These are phyloP conservation scores for Callithrix jacchus DNA, from an alignment of 2,113 vertebrate species.

Conservation along the genomic window DNA sequence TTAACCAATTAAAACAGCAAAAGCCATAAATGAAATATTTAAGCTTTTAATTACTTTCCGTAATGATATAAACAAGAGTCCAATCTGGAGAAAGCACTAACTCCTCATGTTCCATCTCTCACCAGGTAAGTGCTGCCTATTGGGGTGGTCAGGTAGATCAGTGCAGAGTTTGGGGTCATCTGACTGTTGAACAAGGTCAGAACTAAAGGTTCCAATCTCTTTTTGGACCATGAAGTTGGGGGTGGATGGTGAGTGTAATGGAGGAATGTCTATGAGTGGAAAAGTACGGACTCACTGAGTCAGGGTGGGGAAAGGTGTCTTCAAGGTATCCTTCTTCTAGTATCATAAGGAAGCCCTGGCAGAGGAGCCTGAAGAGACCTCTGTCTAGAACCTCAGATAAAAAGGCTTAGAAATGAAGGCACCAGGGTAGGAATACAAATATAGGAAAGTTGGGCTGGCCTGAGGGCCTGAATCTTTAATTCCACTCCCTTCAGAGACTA, in stretches of 20 bases:
- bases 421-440: neutral
- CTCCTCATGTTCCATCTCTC: no score
- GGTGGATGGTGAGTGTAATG: neutral
- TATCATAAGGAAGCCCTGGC: neutral
- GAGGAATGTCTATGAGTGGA: neutral
- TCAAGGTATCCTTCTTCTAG: neutral
- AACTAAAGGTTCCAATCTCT: neutral
- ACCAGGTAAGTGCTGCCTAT: rapidly evolving
- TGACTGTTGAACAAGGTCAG: neutral
- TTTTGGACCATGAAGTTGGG: rapidly evolving
- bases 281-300: neutral
- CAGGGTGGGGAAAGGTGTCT: neutral
- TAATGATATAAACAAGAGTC: neutral
- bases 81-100: neutral
- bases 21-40: neutral
- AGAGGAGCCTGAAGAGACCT: neutral
- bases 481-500: neutral
- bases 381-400: neutral
- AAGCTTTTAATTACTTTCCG: neutral
- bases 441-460: neutral
- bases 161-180: neutral
- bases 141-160: neutral
- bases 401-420: neutral
- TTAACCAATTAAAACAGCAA: neutral
- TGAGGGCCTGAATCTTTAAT: no score